Evolutionary conservation across 2,797 vertebrate genomes (phyloP), one percentile per base, ranked within the genome.

Genomic region (Chlorospingus flavigularis): DNA sequence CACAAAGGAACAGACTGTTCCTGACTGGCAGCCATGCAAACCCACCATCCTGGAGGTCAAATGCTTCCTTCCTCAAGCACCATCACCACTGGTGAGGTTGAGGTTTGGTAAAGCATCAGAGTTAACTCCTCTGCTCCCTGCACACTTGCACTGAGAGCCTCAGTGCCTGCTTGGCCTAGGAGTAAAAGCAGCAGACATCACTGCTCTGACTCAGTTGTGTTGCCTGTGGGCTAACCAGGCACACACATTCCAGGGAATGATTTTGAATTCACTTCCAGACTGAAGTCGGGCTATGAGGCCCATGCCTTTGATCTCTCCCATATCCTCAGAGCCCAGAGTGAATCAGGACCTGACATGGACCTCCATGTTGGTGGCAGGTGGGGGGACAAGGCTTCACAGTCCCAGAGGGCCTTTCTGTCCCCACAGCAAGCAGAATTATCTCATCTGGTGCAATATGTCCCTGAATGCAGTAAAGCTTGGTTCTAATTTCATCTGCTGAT

Each of bases 81-180:
- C 12, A 20, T 30, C 10, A 16, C 17, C 4, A 6, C 7, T 1
- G 3, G 14, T 0, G 8, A 17, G 2, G 11, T 0, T 10, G 25
- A 72, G 21, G 10, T 68, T 61, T 47, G 23, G 16, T 66, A 11
- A 9, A 55, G 17, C 14, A 37, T 12, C 1, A 5, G 15, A 39
- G 8, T 45, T 23, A 72, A 51, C 0, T 1, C 5, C 39, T 17
- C 10, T 48, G 24, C 11, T 91, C 17, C n/a, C 18, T n/a, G 10
- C 13, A 16, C 0, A 1, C 10, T 30, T 57, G 10, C 10, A 24
- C 8, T 26, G 61, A 57, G 8, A 42, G 2, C 7, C 10, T 3
- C 19, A 33, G 31, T 1, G 1, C 28, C 31, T 39, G 13, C 19
- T 30, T 3, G 4, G 6, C 19, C 14, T 45, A 12, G 5, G 25